Evolutionary conservation across 2,113 vertebrate genomes (phyloP).

Genomic region (Osmerus eperlanus): DNA sequence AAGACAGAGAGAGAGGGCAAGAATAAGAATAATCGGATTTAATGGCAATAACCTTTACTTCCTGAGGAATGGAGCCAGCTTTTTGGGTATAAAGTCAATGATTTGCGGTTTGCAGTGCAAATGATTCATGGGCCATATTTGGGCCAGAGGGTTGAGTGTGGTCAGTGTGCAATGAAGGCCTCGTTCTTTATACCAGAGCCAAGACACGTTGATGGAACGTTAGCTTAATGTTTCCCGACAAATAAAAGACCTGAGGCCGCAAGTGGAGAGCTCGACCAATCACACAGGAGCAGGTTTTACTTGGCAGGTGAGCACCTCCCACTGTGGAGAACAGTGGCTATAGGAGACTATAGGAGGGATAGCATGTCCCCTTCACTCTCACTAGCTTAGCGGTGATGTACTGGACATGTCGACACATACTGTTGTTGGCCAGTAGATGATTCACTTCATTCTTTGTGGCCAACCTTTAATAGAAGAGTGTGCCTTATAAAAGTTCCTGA

Average conservation of each 20-base stretch:
- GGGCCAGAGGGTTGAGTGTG: background rate
- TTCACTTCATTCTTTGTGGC: background rate
- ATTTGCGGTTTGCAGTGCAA: conserved; percentile 9
- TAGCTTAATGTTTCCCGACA: background rate
- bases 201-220: conserved; percentile 12
- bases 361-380: no score
- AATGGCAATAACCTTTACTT: background rate
- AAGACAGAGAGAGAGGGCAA: conserved; percentile 4
- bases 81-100: background rate
- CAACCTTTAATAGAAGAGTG: background rate
- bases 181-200: conserved; percentile 19
- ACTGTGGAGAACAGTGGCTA: background rate
- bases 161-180: conserved; percentile 18
- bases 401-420: no score
- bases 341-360: no score
- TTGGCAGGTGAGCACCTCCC: background rate
- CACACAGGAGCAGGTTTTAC: background rate
- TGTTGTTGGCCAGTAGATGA: background rate
- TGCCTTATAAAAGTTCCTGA: background rate
- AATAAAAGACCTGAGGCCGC: background rate
- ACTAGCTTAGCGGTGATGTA: no score
- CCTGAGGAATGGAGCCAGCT: background rate
- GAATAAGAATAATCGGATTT: background rate
- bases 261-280: background rate
- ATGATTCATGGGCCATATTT: conserved; percentile 30